Conservation (phyloP, 2,888 invertebrate genomes). For the Galerucella pusilla region DNA sequence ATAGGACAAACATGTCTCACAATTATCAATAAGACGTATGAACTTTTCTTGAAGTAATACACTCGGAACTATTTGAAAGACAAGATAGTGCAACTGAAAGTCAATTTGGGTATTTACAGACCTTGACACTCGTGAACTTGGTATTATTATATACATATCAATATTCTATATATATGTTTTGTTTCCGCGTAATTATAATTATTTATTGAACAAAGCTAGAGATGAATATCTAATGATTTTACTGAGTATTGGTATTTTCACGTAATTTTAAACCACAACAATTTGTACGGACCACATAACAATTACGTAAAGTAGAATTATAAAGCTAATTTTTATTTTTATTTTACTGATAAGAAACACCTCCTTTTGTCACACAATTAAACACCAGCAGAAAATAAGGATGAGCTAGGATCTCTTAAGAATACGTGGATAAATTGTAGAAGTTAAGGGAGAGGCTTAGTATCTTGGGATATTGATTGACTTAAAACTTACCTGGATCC, state of each 20-base stretch:
- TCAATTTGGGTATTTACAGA: slow-evolving; percentile 35
- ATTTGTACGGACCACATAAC: no score
- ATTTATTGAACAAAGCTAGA: neutral
- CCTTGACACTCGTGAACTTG: slow-evolving; percentile 42
- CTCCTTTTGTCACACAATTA: no score
- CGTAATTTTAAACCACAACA: no score
- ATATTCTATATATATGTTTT: neutral
- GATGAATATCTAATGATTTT: neutral
- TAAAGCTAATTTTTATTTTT: no score
- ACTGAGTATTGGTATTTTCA: neutral
- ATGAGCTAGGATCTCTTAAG: no score
- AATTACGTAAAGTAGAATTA: no score
- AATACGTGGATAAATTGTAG: no score
- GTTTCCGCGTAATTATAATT: neutral
- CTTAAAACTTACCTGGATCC: no score
- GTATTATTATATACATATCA: slow-evolving; percentile 18
- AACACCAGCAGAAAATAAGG: no score
- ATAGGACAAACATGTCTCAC: neutral
- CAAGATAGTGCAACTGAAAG: slow-evolving; percentile 22
- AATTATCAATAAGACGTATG: neutral
- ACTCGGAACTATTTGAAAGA: neutral
- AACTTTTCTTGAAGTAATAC: neutral
- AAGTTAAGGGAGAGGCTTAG: no score
- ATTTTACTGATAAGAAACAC: no score
- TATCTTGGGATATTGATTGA: no score